Percentiles rank a stretch among this genome's conserved stretches.
phyloP scores from a whole-genome alignment of 1,140 invertebrate genomes.

The Bombus cullumanus region DNA sequence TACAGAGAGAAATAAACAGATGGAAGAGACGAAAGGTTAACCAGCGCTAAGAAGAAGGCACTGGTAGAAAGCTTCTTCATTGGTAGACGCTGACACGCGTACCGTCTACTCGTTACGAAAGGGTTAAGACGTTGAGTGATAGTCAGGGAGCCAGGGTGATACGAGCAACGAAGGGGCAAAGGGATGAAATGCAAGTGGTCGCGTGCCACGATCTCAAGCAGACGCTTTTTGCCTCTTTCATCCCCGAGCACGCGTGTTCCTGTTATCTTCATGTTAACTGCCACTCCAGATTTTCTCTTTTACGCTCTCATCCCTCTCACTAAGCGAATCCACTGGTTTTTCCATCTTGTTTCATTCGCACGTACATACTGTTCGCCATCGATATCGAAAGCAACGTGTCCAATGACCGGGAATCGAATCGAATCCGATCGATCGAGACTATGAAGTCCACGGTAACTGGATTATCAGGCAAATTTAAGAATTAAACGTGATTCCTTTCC shows the following conservation, averaged over 20 bases:
- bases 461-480: constrained; percentile 55
- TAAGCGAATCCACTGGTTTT: not conserved
- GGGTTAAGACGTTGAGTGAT: constrained; percentile 8
- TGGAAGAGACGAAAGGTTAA: not conserved
- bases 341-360: no score
- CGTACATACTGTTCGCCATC: not conserved
- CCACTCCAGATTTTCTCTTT: not conserved
- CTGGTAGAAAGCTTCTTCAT: not conserved
- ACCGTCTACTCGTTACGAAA: not conserved
- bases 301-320: no score
- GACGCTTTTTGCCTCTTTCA: constrained; percentile 28
- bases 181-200: constrained; percentile 31
- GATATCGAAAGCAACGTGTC: constrained; percentile 18
- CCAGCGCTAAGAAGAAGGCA: not conserved
- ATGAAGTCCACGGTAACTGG: constrained; percentile 14
- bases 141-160: no score
- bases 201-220: constrained; percentile 49
- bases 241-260: constrained; percentile 45
- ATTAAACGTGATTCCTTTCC: constrained; percentile 51
- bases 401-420: constrained; percentile 18
- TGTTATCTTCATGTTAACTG: constrained; percentile 57
- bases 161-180: not conserved
- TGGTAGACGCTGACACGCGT: not conserved
- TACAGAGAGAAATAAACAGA: not conserved
- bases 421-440: constrained; percentile 4